phyloP scores from a whole-genome alignment of 2,113 vertebrate genomes.

The Saccopteryx bilineata region DNA sequence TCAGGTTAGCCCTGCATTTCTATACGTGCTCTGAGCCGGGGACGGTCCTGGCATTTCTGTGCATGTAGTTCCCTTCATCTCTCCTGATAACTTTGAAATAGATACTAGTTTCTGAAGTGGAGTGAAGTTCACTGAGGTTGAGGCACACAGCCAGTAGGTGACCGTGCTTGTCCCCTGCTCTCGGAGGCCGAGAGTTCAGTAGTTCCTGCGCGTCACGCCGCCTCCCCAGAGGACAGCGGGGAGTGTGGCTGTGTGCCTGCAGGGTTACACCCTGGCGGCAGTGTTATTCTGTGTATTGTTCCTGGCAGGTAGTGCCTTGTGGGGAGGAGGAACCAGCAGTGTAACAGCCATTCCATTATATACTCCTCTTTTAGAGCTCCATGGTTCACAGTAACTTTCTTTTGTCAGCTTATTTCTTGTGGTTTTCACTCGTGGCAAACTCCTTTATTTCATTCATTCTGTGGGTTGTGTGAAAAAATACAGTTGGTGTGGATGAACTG shows the following conservation, averaged over 20 bases:
- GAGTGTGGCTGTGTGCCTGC: neutral
- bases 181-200: accelerated
- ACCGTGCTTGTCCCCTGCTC: accelerated
- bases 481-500: neutral
- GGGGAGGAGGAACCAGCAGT: neutral
- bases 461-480: neutral
- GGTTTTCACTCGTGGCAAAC: neutral
- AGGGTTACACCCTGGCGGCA: neutral
- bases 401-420: neutral
- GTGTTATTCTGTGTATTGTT: neutral
- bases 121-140: neutral
- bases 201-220: accelerated
- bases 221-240: neutral
- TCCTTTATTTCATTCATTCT: neutral
- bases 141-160: neutral
- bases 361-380: neutral
- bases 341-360: neutral
- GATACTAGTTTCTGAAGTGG: neutral
- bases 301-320: neutral
- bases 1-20: neutral
- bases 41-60: neutral
- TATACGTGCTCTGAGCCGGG: neutral
- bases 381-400: neutral
- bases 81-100: neutral
- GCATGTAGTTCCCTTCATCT: neutral